These are phyloP conservation scores for Nesoenas mayeri DNA, from an alignment of 2,113 vertebrate species.

Conservation along the genomic window DNA sequence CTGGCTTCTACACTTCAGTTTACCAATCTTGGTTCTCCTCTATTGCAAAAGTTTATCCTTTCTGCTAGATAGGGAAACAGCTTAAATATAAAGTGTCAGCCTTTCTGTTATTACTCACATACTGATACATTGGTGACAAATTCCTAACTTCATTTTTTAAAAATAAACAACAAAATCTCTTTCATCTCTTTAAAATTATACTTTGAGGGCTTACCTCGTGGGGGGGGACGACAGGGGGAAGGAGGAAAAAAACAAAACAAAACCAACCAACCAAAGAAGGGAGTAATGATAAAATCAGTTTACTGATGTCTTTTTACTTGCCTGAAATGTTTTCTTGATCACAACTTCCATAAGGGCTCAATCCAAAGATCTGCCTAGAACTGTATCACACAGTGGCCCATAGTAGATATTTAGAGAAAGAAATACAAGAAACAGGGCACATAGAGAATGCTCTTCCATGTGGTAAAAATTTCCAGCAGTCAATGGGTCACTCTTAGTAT, in stretches of 20 bases:
- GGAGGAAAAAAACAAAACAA: neutral
- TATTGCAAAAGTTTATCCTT: neutral
- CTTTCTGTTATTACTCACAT: neutral
- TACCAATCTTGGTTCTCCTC: neutral
- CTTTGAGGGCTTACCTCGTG: neutral
- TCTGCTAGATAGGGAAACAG: neutral
- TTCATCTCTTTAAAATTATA: neutral
- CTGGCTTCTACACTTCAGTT: neutral
- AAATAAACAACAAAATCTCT: neutral
- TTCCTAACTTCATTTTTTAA: neutral
- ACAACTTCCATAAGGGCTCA: neutral
- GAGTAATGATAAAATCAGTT: neutral
- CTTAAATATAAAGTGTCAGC: neutral
- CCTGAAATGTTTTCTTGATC: neutral
- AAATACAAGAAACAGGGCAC: neutral
- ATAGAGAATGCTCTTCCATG: neutral
- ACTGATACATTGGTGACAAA: neutral
- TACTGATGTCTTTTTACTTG: neutral
- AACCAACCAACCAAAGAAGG: neutral
- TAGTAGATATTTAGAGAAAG: neutral
- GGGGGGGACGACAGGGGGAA: too few relatives aligned
- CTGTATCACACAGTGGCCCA: neutral
- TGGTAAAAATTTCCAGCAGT: neutral
- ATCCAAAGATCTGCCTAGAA: neutral
- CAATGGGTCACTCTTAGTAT: neutral